These are phyloP conservation scores for Ageneiosus marmoratus DNA, from an alignment of 2,113 vertebrate species.

Conservation along the genomic window DNA sequence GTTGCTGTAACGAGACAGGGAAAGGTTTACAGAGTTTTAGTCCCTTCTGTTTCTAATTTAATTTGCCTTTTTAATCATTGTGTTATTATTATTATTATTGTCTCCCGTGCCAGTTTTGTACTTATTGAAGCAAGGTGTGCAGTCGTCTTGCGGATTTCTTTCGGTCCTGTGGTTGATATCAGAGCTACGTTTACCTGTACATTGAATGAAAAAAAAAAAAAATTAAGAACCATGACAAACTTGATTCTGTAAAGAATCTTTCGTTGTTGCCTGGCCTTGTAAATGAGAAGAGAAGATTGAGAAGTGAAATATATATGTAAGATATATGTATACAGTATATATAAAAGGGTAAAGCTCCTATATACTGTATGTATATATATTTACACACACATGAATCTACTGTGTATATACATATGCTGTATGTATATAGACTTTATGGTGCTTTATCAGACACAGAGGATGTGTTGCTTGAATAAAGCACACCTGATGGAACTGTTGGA, in stretches of 20 bases:
- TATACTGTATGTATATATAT: slow-evolving; percentile 53
- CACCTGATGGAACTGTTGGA: slow-evolving; percentile 96
- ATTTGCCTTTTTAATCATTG: slow-evolving; percentile 95
- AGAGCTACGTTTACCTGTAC: slow-evolving; percentile 99
- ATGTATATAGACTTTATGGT: slow-evolving; percentile 75
- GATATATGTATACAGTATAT: slow-evolving; percentile 56
- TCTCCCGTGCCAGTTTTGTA: slow-evolving; percentile 99
- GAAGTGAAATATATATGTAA: slow-evolving; percentile 58
- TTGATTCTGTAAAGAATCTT: slow-evolving; percentile 99
- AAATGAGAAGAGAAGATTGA: slow-evolving; percentile 73
- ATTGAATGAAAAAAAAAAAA: slow-evolving; percentile 74
- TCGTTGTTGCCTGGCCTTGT: slow-evolving; percentile 98
- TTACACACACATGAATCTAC: slow-evolving; percentile 54
- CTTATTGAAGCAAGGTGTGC: slow-evolving; percentile 89
- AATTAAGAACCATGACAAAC: slow-evolving; percentile 91
- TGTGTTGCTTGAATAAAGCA: slow-evolving; percentile 98
- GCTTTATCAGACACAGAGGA: slow-evolving; percentile 98
- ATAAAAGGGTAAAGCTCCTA: slow-evolving; percentile 32
- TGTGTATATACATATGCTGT: slow-evolving; percentile 61
- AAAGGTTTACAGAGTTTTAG: slow-evolving; percentile 80
- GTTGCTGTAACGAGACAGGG: slow-evolving; percentile 90
- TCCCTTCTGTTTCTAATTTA: slow-evolving; percentile 90
- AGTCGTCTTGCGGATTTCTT: slow-evolving; percentile 68
- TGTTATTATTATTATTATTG: slow-evolving; percentile 84
- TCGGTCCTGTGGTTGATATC: slow-evolving; percentile 92